Evolutionary conservation across 2,888 invertebrate genomes (phyloP), one percentile per base, ranked within the genome.

Genomic region (Atethmia centrago): DNA sequence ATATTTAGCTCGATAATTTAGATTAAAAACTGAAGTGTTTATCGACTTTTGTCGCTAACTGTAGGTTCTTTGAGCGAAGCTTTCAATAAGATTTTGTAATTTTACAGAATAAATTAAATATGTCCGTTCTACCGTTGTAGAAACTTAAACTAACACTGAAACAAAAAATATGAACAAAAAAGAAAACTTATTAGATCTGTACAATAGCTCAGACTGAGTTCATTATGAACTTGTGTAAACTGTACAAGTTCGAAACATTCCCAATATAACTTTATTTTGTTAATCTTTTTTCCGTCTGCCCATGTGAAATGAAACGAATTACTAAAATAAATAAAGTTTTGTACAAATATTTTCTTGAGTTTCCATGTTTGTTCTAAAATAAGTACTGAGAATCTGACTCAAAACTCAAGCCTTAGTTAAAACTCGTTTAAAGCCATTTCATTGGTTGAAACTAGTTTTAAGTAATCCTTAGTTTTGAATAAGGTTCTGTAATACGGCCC

Each of bases 261-360:
- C 58, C 19, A 49, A 79, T 74, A 65, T 42, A 81, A 83, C 67
- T 74, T 79, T 73, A 61, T 70, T 71, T 73, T 1, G 63, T 55
- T 2, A 66, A 51, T 53, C 21, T 53, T n/a, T 78, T 67, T 56
- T 66, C n/a, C 7, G 36, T 21, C 19, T n/a, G 0, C 31, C 14
- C 55, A 28, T 36, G 36, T 36, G 4, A 61, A 83, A 62, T 71
- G 47, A 70, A 80, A 53, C 42, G 16, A 69, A 63, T 65, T 68
- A 12, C 28, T 36, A 28, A 16, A 51, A 68, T 68, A 58, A 66
- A 81, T 66, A 78, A 63, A 58, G 56, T 51, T 81, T 64, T 64
- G 36, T 12, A 10, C 9, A 45, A 55, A 56, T 47, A 31, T 56
- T 68, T 49, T 51, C 9, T 47, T 0, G 3, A 47, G 14, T 21